Conservation (phyloP, 1,140 invertebrate genomes). For the Copidosoma floridanum region DNA sequence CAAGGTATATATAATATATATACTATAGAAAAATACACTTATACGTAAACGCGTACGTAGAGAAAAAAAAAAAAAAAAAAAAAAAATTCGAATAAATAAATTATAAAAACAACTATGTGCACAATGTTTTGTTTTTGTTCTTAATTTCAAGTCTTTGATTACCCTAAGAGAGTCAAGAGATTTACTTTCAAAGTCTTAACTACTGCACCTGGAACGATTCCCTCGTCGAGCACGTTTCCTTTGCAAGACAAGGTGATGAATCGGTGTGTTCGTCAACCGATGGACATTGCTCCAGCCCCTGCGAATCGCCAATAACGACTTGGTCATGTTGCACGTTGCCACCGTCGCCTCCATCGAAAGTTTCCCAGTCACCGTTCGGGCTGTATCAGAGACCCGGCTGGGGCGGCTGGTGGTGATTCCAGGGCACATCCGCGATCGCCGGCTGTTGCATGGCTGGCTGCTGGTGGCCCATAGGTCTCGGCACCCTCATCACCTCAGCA, state of each 20-base stretch:
- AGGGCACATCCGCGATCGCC: constrained; percentile 62
- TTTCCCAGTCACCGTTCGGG: background rate
- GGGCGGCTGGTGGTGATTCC: constrained; percentile 60
- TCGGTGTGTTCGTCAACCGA: no score
- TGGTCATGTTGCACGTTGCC: no score
- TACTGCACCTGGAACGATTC: background rate
- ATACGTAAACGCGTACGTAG: no score
- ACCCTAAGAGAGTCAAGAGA: no score
- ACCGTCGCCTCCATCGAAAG: background rate
- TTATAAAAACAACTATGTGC: no score
- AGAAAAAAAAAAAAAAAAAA: no score
- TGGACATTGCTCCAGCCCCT: background rate
- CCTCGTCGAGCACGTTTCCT: constrained; percentile 22
- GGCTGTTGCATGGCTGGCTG: constrained; percentile 58
- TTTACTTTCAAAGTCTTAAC: background rate
- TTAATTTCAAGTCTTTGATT: no score
- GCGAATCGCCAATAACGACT: background rate
- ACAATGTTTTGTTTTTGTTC: no score
- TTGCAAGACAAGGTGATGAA: constrained; percentile 21
- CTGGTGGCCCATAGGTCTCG: constrained; percentile 53
- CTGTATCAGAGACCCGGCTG: constrained; percentile 51
- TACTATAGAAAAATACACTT: no score
- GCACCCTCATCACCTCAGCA: constrained; percentile 80
- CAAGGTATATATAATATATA: no score
- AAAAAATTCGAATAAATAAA: no score